These are phyloP conservation scores for Ophion slaviceki DNA, from an alignment of 2,888 invertebrate species.

Conservation along the genomic window DNA sequence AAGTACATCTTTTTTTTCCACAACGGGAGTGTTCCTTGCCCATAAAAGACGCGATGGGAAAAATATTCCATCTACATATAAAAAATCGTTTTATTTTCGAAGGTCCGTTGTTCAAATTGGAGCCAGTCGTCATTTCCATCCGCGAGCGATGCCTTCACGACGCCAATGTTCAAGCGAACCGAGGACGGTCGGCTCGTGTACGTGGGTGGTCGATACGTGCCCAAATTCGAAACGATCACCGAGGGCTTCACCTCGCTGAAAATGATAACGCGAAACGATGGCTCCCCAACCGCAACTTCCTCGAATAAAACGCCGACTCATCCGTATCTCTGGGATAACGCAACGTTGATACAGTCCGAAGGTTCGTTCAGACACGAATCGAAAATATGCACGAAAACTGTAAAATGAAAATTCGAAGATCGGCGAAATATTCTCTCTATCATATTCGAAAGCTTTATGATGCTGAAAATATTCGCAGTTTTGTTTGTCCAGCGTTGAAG, in stretches of 20 bases:
- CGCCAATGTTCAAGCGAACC: slow-evolving; percentile 91
- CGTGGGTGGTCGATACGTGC: slow-evolving; percentile 89
- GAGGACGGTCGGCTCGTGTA: slow-evolving; percentile 91
- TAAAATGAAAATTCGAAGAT: background rate
- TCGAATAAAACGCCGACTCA: slow-evolving; percentile 86
- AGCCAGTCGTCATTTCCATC: slow-evolving; percentile 88
- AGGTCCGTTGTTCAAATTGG: slow-evolving; percentile 90
- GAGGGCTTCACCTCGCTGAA: slow-evolving; percentile 89
- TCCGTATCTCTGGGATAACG: slow-evolving; percentile 86
- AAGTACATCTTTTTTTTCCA: background rate
- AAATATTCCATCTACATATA: background rate
- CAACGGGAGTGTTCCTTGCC: background rate
- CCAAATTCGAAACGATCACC: slow-evolving; percentile 88
- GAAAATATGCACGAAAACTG: background rate
- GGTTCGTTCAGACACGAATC: slow-evolving; percentile 67
- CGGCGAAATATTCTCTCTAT: background rate
- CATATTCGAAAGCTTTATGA: background rate
- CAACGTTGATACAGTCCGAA: slow-evolving; percentile 79
- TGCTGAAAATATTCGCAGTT: background rate
- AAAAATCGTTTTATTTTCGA: slow-evolving; percentile 35
- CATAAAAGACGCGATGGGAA: background rate
- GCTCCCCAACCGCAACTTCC: slow-evolving; percentile 83
- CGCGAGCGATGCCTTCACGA: slow-evolving; percentile 91
- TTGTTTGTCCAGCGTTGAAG: no score
- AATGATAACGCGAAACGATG: slow-evolving; percentile 86